A percentile compares a stretch with the other conserved stretches of the same genome.
These are phyloP conservation scores for Halichondria panicea DNA, from an alignment of 37 sponge, comb jelly and placozoan genomes.

Conservation along the genomic window DNA sequence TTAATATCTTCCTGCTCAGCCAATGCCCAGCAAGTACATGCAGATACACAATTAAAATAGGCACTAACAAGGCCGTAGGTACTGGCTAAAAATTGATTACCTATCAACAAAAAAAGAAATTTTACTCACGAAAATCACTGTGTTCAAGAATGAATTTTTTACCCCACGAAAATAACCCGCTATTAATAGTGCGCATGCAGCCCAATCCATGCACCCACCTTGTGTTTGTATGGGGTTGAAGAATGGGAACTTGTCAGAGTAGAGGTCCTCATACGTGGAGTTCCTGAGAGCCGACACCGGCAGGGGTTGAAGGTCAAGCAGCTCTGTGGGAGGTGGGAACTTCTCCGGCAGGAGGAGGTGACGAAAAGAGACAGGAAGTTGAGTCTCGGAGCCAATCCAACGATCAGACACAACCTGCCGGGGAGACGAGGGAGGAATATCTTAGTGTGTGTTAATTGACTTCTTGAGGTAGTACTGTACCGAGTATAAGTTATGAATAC, in stretches of 20 bases:
- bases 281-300: slow-evolving; percentile 94
- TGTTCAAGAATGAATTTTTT: no score
- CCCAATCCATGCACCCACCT: slow-evolving; percentile 31
- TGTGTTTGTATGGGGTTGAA: slow-evolving; percentile 99
- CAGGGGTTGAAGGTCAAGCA: slow-evolving; percentile 97
- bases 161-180: no score
- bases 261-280: slow-evolving; percentile 78
- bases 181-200: no score
- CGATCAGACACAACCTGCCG: slow-evolving; percentile 47
- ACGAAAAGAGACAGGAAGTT: slow-evolving; percentile 94
- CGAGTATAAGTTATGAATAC: not conserved
- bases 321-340: slow-evolving; percentile 96
- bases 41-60: no score
- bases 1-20: no score
- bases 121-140: no score
- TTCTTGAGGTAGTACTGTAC: not conserved
- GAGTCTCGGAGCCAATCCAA: slow-evolving; percentile 90
- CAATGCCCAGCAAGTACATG: no score
- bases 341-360: slow-evolving; percentile 99
- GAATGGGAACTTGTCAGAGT: slow-evolving; percentile 86
- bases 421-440: not conserved
- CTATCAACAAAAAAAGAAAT: no score
- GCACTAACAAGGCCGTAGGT: no score
- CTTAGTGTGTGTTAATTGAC: not conserved
- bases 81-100: no score